phyloP scores from a whole-genome alignment of 2,797 vertebrate genomes.

The Uromys caudimaculatus region DNA sequence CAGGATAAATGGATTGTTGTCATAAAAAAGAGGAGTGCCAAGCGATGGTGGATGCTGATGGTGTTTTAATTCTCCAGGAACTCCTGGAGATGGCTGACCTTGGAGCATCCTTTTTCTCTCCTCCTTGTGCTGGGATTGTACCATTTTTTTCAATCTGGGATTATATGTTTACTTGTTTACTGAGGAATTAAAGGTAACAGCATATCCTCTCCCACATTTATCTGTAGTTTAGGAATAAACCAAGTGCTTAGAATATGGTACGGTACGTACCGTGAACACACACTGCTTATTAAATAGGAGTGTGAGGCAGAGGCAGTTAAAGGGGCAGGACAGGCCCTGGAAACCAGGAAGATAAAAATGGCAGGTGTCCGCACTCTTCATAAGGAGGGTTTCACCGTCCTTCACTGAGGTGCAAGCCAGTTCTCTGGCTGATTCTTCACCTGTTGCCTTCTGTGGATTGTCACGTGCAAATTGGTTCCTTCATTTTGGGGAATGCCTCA shows the following conservation, averaged over 20 bases:
- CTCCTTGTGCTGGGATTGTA: neutral
- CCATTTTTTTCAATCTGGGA: neutral
- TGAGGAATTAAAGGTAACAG: neutral
- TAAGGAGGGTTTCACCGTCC: neutral
- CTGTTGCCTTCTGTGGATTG: neutral
- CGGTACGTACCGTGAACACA: neutral
- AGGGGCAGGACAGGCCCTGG: neutral
- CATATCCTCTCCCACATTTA: neutral
- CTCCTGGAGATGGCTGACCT: neutral
- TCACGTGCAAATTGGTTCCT: constrained; percentile 14
- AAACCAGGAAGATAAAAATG: neutral
- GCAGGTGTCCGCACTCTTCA: neutral
- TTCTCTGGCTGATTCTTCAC: constrained; percentile 27
- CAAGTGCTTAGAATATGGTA: neutral
- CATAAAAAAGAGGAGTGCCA: neutral
- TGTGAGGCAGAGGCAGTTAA: neutral
- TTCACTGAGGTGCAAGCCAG: neutral
- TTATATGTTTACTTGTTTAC: neutral
- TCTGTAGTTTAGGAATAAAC: neutral
- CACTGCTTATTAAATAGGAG: neutral
- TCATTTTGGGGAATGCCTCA: neutral
- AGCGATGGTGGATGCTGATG: neutral
- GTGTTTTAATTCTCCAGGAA: neutral
- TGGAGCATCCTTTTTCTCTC: neutral
- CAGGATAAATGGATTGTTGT: neutral